Base-by-base conservation (phyloP, 2,113 vertebrate genomes). In the Litocranius walleri region DNA sequence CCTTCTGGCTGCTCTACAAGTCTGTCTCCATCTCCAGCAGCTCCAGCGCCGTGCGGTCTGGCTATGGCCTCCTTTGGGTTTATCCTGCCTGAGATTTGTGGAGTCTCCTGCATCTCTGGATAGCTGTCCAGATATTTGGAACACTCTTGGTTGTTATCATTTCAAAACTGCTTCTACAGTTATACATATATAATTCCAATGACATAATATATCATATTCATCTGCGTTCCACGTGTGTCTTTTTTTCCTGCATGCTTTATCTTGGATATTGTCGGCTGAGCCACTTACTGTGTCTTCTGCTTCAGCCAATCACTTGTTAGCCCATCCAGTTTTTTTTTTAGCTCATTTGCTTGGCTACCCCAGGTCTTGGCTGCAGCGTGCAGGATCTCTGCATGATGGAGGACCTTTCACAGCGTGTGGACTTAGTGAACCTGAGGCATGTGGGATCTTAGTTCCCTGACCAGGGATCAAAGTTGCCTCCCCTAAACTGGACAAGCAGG, bases 361-460 rank as follows among this genome's bases (percentile, higher is more conserved):
- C 67, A 43, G 71, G 36, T 77, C 40, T 43, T 3, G 15, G 71
- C 12, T 43, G 71, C 23, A 13, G 36, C 3, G 3, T 0, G 0
- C n/a, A 40, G 67, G 67, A 19, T 6, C 36, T 74, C 67, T 71
- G 36, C 1, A 1, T 27, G 6, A 43, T 0, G 6, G 0, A 43
- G 6, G 36, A 1, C 12, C 71, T 27, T 25, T 14, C 40, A 43
- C 1, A 9, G 71, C 71, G 2, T 1, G 0, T 43, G 6, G 40
- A 23, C 71, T 43, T 25, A 74, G 36, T 27, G 6, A 7, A 6
- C 40, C 71, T 27, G 36, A 27, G 40, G 71, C 6, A 27, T 15
- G 23, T 27, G 23, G 71, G 40, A 2, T 4, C 67, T 74, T 3
- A 40, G 67, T 23, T 21, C 40, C 36, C 36, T 43, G 71, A 15